These are phyloP conservation scores for Creontiades dilutus DNA, from an alignment of 2,888 invertebrate species.

Conservation along the genomic window DNA sequence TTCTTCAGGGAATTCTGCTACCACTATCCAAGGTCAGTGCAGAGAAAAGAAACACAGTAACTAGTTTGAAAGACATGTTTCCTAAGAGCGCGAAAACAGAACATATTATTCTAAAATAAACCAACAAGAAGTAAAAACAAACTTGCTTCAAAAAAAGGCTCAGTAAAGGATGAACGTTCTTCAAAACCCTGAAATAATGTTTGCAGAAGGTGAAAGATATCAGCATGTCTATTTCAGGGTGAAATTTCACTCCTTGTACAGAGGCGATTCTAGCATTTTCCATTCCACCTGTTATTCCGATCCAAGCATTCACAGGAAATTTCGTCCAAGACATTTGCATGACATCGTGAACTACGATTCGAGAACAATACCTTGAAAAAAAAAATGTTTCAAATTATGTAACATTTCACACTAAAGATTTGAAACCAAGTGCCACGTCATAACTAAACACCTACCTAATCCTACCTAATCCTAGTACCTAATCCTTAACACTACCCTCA, in stretches of 20 bases:
- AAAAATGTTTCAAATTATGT: not conserved
- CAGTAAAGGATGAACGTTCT: not conserved
- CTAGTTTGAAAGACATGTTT: no score
- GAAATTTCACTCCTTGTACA: not conserved
- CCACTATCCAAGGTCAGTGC: no score
- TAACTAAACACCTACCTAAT: no score
- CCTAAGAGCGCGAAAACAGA: no score
- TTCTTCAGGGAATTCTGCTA: no score
- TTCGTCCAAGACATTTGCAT: not conserved
- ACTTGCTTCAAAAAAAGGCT: constrained; percentile 28
- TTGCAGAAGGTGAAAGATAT: not conserved
- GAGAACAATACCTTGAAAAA: not conserved
- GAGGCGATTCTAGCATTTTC: not conserved
- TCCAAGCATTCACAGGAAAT: not conserved
- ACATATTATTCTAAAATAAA: no score
- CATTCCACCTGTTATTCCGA: not conserved
- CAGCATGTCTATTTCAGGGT: not conserved
- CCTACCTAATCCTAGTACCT: no score
- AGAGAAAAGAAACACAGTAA: no score
- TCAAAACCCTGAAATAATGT: not conserved
- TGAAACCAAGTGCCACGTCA: no score
- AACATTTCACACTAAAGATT: no score
- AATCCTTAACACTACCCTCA: no score
- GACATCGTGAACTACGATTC: not conserved
- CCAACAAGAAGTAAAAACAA: not conserved